A percentile compares a stretch with the other conserved stretches of the same genome.
Evolutionary conservation across 2,888 invertebrate genomes (phyloP).

Genomic region (Callosobruchus maculatus): DNA sequence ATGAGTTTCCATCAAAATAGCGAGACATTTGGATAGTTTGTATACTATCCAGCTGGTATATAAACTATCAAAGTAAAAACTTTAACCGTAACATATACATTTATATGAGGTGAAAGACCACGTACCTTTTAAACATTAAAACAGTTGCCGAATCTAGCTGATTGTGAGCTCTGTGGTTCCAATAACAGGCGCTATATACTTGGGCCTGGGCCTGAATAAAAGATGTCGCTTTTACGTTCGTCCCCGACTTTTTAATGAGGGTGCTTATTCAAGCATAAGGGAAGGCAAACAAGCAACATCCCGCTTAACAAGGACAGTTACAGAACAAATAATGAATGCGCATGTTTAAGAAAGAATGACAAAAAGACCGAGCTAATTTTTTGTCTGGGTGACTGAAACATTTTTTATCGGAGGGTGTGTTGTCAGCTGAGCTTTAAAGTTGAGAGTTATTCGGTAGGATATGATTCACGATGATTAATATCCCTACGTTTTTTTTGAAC

Average conservation of each 20-base stretch:
- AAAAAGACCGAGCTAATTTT: neutral
- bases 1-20: no score
- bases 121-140: no score
- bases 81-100: no score
- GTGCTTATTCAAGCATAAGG: neutral
- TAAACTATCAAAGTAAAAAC: no score
- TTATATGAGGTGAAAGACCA: no score
- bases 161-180: neutral
- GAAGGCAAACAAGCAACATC: neutral
- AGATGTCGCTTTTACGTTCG: neutral
- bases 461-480: neutral
- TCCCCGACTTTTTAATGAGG: neutral
- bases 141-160: neutral
- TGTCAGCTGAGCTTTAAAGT: neutral
- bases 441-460: neutral
- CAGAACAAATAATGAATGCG: neutral
- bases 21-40: no score
- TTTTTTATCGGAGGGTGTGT: neutral
- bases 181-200: neutral
- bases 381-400: neutral
- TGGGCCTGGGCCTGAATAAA: neutral
- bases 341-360: neutral
- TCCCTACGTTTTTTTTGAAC: no score
- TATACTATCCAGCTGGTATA: no score
- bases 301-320: neutral